phyloP scores from a whole-genome alignment of 2,888 invertebrate species.

The Pherbina coryleti region DNA sequence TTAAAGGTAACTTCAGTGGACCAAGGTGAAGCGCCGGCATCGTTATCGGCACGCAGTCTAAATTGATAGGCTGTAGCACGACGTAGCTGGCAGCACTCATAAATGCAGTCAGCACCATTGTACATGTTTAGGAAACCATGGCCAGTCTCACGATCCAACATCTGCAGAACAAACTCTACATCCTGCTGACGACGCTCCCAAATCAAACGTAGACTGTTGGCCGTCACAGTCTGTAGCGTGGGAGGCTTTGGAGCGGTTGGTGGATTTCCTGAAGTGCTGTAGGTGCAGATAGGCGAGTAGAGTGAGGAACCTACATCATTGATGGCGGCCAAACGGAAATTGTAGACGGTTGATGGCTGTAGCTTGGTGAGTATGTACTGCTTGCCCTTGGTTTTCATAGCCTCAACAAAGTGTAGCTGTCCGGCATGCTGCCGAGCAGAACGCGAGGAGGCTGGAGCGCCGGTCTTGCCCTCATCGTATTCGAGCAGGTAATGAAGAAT shows the following conservation, averaged over 20 bases:
- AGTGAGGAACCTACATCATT: constrained; percentile 84
- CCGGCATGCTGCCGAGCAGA: constrained; percentile 43
- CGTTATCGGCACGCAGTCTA: constrained; percentile 84
- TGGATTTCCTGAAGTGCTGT: constrained; percentile 83
- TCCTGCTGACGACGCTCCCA: constrained; percentile 84
- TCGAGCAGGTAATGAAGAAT: constrained; percentile 83
- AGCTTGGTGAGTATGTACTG: constrained; percentile 83
- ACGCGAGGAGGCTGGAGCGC: constrained; percentile 32
- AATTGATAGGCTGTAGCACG: constrained; percentile 87
- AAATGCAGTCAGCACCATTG: constrained; percentile 80
- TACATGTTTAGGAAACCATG: constrained; percentile 86
- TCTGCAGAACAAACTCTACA: constrained; percentile 85
- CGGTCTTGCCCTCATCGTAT: constrained; percentile 77
- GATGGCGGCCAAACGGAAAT: constrained; percentile 85
- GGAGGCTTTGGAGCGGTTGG: constrained; percentile 86
- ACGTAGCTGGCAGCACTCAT: constrained; percentile 77
- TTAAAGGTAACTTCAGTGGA: constrained; percentile 82
- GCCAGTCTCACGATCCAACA: constrained; percentile 78
- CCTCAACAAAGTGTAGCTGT: constrained; percentile 77
- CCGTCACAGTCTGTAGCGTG: constrained; percentile 74
- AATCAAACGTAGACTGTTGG: constrained; percentile 76
- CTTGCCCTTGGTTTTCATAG: constrained; percentile 79
- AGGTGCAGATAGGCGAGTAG: constrained; percentile 78
- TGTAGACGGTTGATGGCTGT: constrained; percentile 83
- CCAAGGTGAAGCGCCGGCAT: constrained; percentile 87